Evolutionary conservation across 2,113 vertebrate species (phyloP).

Genomic region (Tachycineta bicolor): DNA sequence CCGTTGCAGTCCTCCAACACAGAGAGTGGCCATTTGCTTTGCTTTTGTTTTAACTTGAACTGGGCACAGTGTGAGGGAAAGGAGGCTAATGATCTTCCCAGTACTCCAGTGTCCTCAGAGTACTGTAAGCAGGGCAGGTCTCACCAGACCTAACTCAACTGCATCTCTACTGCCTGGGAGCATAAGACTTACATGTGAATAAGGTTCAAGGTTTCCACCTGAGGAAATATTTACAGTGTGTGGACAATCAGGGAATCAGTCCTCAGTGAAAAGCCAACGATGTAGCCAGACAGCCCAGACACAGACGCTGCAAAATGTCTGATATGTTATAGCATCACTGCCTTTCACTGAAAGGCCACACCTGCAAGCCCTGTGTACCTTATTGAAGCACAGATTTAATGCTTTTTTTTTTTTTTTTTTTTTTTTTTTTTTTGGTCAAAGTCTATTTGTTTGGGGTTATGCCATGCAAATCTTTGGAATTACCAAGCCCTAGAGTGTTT

Average conservation of each 20-base stretch:
- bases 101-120: not conserved
- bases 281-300: not conserved
- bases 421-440: not conserved
- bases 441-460: not conserved
- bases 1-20: not conserved
- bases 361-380: not conserved
- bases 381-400: not conserved
- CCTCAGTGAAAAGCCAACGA: not conserved
- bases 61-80: not conserved
- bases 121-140: not conserved
- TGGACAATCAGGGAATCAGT: not conserved
- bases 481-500: not conserved
- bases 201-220: not conserved
- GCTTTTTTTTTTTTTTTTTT: not conserved
- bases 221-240: not conserved
- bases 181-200: accelerated
- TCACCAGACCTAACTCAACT: not conserved
- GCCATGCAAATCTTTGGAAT: not conserved
- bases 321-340: accelerated
- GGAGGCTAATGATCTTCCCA: not conserved
- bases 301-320: not conserved
- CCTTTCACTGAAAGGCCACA: not conserved
- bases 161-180: not conserved
- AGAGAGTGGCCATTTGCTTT: not conserved
- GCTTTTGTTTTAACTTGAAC: not conserved